phyloP scores from a whole-genome alignment of 2,888 invertebrate species.

The Leucophenga maculata region DNA sequence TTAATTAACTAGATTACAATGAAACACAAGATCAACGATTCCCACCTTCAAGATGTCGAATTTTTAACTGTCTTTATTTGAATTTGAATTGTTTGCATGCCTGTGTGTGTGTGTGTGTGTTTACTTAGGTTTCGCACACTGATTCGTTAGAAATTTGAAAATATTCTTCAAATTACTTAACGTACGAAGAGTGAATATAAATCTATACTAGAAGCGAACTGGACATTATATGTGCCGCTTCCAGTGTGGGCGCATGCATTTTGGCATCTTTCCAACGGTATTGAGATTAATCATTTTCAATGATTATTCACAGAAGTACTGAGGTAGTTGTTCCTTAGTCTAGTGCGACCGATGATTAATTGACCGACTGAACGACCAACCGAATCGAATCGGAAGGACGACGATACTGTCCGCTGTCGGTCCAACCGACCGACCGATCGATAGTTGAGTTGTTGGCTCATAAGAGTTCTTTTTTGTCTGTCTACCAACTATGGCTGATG shows the following conservation, averaged over 20 bases:
- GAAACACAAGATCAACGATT: conserved; percentile 8
- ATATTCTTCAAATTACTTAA: not conserved
- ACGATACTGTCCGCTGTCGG: no score
- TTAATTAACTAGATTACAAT: not conserved
- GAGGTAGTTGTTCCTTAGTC: conserved; percentile 64
- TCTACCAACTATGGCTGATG: conserved; percentile 70
- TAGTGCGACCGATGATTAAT: conserved; percentile 19
- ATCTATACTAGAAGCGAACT: not conserved
- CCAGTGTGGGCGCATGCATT: not conserved
- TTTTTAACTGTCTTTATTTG: not conserved
- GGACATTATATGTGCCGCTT: conserved; percentile 12
- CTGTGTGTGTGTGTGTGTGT: conserved; percentile 14
- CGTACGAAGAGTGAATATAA: not conserved
- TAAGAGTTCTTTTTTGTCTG: no score
- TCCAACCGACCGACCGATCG: not conserved
- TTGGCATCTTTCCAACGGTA: conserved; percentile 15
- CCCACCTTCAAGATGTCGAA: conserved; percentile 5
- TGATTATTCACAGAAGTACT: conserved; percentile 67
- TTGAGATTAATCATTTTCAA: conserved; percentile 59
- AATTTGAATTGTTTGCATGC: conserved; percentile 14
- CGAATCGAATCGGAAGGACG: no score
- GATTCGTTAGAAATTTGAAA: no score
- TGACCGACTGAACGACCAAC: not conserved
- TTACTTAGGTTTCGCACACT: not conserved
- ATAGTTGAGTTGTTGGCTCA: not conserved